Base-by-base conservation (phyloP, 2,888 invertebrate genomes). In the Mesorhabditis sp. region DNA sequence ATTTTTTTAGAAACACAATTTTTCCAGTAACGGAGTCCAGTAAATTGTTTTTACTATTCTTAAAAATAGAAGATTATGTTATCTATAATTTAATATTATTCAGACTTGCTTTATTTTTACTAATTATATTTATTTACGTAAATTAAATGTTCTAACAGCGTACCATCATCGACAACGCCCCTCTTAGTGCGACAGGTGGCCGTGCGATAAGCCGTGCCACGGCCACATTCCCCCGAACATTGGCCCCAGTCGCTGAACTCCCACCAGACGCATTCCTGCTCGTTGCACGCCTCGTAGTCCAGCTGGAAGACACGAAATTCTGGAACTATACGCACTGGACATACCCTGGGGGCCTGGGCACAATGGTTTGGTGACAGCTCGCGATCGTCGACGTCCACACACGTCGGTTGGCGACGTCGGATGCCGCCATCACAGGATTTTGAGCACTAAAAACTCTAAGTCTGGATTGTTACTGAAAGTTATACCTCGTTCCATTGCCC, bases 341-440 rank as follows among this genome's bases (percentile, higher is more conserved):
- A 0, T 2, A 50, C 7, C 10, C 58, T 50, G 58, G 10, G n/a
- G 58, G 2, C n/a, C n/a, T n/a, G n/a, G n/a, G 58, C 58, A 63
- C 81, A 81, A 61, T 66, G 69, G 41, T 72, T 66, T 1, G 69
- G 62, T 62, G 75, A 76, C 44, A 87, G 78, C 43, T 85, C 84
- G 43, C 85, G 76, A 7, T 86, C 86, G 13, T 83, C 77, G 4
- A 81, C 82, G 75, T 88, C 87, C 61, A 86, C 80, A 77, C 88
- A 88, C 69, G 79, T 80, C 4, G 86, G 87, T 45, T 85, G 83
- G 4, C 88, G 77, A 69, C 84, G 81, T 76, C 87, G 86, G 4
- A 84, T 82, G 13, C 88, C 88, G 4, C 86, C 86, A 67, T 86
- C 87, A 78, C 88, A 88, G 1, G 86, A 84, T 43, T 83, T 80